Evolutionary conservation across 2,113 vertebrate genomes (phyloP), one percentile per base, ranked within the genome.

Genomic region (Grus americana): DNA sequence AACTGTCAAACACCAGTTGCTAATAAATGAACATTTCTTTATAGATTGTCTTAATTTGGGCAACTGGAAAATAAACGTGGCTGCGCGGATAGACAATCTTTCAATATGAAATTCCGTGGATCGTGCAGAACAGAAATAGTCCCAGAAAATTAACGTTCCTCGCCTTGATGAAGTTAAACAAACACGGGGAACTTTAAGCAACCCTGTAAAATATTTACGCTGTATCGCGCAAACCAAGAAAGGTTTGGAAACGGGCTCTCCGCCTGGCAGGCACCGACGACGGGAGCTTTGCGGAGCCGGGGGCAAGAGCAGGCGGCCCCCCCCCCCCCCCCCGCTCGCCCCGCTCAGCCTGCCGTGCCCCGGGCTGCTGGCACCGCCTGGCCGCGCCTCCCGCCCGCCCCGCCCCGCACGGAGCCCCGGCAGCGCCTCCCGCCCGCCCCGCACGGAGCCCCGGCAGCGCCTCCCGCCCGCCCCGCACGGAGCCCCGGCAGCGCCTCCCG

Each of bases 11-110:
- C 94, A 97, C 98, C 96, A 98, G 97, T 98, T 98, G 97, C 98
- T 98, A 98, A 98, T 98, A 98, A 98, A 98, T 97, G 98, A 98
- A 97, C 97, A 97, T 98, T 98, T 98, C 97, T 98, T 98, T 98
- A 98, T 97, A 97, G 98, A 98, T 97, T 97, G 96, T 98, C 98
- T 98, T 97, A 97, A 98, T 98, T 98, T 97, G 95, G 95, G 97
- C 94, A 97, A 97, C 93, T 95, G 95, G 97, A 97, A 98, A 97
- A 97, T 95, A 96, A 95, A 91, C 40, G 27, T 94, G 94, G 91
- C 90, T 92, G 86, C 15, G 44, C 10, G 17, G 94, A 92, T 91
- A 92, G 71, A 93, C 90, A 82, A 61, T 92, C 90, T 93, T 92
- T 92, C 92, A 96, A 32, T 62, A 72, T 61, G 84, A 86, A 75